These are phyloP conservation scores for Microctonus aethiopoides DNA, from an alignment of 2,888 invertebrate species.

Conservation along the genomic window DNA sequence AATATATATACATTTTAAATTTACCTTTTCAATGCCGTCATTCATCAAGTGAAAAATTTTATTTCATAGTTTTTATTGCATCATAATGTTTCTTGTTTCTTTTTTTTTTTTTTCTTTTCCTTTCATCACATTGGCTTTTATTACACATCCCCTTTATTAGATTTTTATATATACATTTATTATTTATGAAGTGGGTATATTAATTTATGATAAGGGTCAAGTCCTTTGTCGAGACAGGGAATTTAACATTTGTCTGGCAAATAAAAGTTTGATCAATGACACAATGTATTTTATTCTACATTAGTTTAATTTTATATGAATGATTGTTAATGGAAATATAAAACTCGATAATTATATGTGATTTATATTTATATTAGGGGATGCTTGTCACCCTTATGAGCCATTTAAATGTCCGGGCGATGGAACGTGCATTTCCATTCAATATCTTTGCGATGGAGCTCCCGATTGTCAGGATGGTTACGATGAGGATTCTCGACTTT, in stretches of 20 bases:
- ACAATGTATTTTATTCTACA: no score
- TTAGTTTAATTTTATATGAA: background rate
- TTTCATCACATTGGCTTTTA: background rate
- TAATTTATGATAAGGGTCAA: background rate
- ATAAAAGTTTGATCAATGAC: background rate
- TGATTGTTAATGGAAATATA: background rate
- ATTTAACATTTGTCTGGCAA: background rate
- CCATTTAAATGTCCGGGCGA: constrained; percentile 97
- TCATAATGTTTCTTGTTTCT: background rate
- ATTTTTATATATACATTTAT: background rate
- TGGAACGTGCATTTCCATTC: constrained; percentile 94
- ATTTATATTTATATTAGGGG: constrained; percentile 68
- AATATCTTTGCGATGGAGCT: constrained; percentile 94
- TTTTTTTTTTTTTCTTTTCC: background rate
- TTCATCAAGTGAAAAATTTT: background rate
- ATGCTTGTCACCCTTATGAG: constrained; percentile 92
- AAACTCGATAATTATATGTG: constrained; percentile 14
- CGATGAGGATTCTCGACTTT: constrained; percentile 93
- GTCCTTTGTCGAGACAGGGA: background rate
- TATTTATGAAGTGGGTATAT: background rate
- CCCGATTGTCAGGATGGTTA: constrained; percentile 96
- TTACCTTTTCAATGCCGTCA: background rate
- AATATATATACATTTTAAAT: background rate
- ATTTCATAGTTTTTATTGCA: background rate
- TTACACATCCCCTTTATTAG: background rate